Evolutionary conservation across 2,888 invertebrate species (phyloP).

Genomic region (Leuctra nigra): DNA sequence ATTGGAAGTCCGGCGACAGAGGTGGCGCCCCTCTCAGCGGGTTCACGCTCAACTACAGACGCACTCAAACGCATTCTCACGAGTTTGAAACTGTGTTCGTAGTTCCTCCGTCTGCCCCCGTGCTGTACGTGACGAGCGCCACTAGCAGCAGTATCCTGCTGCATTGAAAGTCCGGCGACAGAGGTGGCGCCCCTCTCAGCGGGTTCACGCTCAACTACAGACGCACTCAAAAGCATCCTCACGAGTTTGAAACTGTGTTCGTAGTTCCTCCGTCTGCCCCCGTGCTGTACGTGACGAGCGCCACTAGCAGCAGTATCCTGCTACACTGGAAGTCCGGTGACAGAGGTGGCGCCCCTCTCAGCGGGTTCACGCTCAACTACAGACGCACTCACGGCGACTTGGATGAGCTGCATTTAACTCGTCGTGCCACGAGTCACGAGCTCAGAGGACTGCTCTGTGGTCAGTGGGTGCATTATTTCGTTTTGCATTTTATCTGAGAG

Average conservation of each 20-base stretch:
- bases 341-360: slow-evolving; percentile 60
- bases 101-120: slow-evolving; percentile 69
- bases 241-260: too few relatives aligned
- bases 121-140: slow-evolving; percentile 65
- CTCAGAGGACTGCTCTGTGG: slow-evolving; percentile 41
- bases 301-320: slow-evolving; percentile 65
- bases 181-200: slow-evolving; percentile 60
- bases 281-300: slow-evolving; percentile 63
- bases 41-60: slow-evolving; percentile 59
- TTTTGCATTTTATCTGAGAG: too few relatives aligned
- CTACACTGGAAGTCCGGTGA: slow-evolving; percentile 69
- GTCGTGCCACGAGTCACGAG: slow-evolving; percentile 60
- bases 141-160: slow-evolving; percentile 67
- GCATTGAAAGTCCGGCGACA: slow-evolving; percentile 66
- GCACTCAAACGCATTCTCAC: slow-evolving; percentile 56
- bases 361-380: slow-evolving; percentile 60
- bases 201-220: slow-evolving; percentile 62
- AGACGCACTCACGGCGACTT: slow-evolving; percentile 57
- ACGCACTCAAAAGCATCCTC: slow-evolving; percentile 56
- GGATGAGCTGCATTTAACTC: slow-evolving; percentile 56
- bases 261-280: slow-evolving; percentile 70
- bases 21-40: slow-evolving; percentile 63
- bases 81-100: too few relatives aligned
- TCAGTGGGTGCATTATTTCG: too few relatives aligned
- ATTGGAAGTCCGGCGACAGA: slow-evolving; percentile 65